Base-by-base conservation (phyloP, 2,113 vertebrate species). In the Ceyx cyanopectus region DNA sequence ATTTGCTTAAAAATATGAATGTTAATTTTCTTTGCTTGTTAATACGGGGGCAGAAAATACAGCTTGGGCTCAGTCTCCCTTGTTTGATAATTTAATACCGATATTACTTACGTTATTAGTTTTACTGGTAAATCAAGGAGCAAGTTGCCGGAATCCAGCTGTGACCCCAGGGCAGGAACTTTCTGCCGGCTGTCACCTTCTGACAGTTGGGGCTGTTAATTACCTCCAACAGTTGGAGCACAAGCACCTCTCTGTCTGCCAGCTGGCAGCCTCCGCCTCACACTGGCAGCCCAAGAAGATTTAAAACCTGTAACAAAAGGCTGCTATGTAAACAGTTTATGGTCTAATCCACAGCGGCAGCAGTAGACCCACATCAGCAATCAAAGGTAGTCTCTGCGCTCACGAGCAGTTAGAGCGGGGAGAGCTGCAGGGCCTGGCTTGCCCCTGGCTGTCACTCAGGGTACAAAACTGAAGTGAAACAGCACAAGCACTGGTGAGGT, bases 211-310 rank as follows among this genome's bases (percentile, higher is more conserved):
- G 97, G 91, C 97, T 98, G 96, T 98, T 98, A 98, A 98, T 98
- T 98, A 97, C 96, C 96, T 97, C 97, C 95, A 97, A 98, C 97
- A 96, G 96, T 92, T 63, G 86, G 89, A 97, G 89, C 90, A 98
- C 97, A 98, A 98, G 97, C 97, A 97, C 96, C 96, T 97, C 97
- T 98, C 94, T 98, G 97, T 98, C 97, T 98, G 97, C 98, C 98
- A 98, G 98, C 98, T 98, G 98, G 97, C 97, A 95, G 81, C 48
- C 95, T 87, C 77, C 3, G 72, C 97, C 96, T 96, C 94, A 58
- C 90, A 90, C 95, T 96, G 97, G 96, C 96, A 97, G 97, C 91
- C 96, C 21, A 77, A 74, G 94, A 98, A 98, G 98, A 98, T 98
- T 98, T 98, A 98, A 96, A 98, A 97, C 97, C 97, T 96, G 97